Base-by-base conservation (phyloP, 2,888 invertebrate genomes). In the Dyspetes luteomarginatus region DNA sequence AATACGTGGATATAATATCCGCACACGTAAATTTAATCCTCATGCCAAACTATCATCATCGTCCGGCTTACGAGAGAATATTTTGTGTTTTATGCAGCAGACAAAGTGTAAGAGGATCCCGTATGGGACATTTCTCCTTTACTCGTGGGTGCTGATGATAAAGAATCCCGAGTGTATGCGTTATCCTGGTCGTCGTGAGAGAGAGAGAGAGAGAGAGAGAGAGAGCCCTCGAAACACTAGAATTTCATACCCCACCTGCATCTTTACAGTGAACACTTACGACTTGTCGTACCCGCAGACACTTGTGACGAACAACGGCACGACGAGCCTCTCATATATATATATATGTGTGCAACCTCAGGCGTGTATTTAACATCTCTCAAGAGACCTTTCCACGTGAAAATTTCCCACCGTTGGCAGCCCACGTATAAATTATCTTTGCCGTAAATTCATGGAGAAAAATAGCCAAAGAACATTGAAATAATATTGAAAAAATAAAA, bases 221-320 rank as follows among this genome's bases (percentile, higher is more conserved):
- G 28, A 48, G 65, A 52, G 43, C 68, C 15, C 43, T 68, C 24
- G 55, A 69, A 71, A 77, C 36, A 64, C 69, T 77, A 71, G 69
- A 69, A 69, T 56, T 69, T 76, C 43, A 55, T 76, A 55, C 62
- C 69, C 26, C 77, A 69, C 77, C 77, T 71, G 77, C 69, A 64
- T 62, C 71, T 50, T 58, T n/a, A n/a, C 15, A 4, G n/a, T 15
- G 45, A 12, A 45, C 43, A 4, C 4, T n/a, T 45, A 45, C 4
- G 45, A 45, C 45, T 45, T n/a, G 45, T 45, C 45, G n/a, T 45
- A 45, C 45, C 45, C 45, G 45, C 45, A 45, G 45, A 45, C 45
- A 45, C 45, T 15, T n/a, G 45, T 69, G 69, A 56, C 28, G 69
- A 45, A 45, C 56, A 48, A 30, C n/a, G 36, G 69, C 26, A 45